Evolutionary conservation across 1,140 invertebrate genomes (phyloP).

Genomic region (Sipha flava): DNA sequence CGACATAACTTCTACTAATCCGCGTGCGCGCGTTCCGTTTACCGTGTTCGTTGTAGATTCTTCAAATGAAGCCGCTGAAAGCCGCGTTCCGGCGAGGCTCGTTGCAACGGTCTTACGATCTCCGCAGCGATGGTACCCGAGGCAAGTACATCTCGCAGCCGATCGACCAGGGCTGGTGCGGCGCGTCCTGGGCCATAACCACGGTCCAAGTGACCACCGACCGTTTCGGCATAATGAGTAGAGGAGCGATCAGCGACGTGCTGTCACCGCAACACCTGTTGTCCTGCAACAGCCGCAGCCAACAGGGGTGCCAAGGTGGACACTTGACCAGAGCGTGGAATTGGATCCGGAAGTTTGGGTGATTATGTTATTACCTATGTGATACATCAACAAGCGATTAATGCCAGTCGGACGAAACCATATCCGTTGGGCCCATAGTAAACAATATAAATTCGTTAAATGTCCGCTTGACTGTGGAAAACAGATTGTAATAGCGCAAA

Average conservation of each 20-base stretch:
- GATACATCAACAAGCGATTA: no score
- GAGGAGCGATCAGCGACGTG: constrained; percentile 57
- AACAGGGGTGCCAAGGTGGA: constrained; percentile 76
- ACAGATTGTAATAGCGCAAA: no score
- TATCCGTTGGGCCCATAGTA: no score
- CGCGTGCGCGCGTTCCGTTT: no score
- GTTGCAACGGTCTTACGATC: constrained; percentile 63
- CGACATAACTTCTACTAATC: no score
- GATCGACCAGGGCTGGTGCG: constrained; percentile 82
- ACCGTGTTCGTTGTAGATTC: constrained; percentile 46
- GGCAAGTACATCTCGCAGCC: constrained; percentile 59
- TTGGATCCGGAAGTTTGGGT: constrained; percentile 76
- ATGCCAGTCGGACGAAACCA: no score
- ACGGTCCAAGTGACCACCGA: constrained; percentile 72
- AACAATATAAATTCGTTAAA: no score
- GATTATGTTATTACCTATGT: no score
- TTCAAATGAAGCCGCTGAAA: constrained; percentile 59
- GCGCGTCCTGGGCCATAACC: constrained; percentile 84
- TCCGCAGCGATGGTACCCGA: constrained; percentile 66
- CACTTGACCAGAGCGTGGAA: constrained; percentile 85
- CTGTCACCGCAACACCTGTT: constrained; percentile 78
- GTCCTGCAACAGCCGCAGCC: constrained; percentile 67
- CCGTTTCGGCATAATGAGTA: constrained; percentile 71
- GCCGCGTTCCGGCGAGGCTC: constrained; percentile 51
- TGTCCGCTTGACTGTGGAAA: no score